Evolutionary conservation across 2,797 vertebrate genomes (phyloP).

Genomic region (Myotis planiceps): DNA sequence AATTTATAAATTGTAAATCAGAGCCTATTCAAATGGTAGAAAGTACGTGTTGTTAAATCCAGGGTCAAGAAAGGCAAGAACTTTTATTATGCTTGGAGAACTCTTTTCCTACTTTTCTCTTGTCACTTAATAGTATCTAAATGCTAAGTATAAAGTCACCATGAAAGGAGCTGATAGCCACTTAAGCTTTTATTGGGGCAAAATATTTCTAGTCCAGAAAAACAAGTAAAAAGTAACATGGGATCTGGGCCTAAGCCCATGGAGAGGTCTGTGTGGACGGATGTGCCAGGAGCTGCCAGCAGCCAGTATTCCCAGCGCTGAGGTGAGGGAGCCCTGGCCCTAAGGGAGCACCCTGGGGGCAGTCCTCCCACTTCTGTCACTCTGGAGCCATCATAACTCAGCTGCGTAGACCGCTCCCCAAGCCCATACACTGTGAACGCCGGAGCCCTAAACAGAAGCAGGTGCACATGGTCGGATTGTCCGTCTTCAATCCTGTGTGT

Average conservation of each 20-base stretch:
- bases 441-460: background rate
- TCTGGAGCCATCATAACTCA: background rate
- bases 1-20: background rate
- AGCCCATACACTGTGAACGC: background rate
- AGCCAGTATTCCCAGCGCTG: background rate
- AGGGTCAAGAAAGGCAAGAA: background rate
- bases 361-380: background rate
- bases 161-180: background rate
- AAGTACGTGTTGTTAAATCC: background rate
- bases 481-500: background rate
- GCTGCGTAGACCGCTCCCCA: too few species aligned
- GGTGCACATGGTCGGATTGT: background rate
- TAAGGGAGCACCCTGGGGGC: rapidly evolving
- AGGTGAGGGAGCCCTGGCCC: background rate
- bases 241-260: background rate
- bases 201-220: background rate
- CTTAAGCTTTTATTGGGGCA: background rate
- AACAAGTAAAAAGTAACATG: background rate
- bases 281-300: rapidly evolving
- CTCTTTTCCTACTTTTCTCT: background rate
- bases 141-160: background rate
- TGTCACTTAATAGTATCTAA: background rate
- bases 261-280: rapidly evolving
- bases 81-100: background rate
- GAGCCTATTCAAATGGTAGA: background rate